Evolutionary conservation across 92 coral and sea anemone genomes (phyloP), one percentile per base, ranked within the genome.

Genomic region (Palythoa grandis): DNA sequence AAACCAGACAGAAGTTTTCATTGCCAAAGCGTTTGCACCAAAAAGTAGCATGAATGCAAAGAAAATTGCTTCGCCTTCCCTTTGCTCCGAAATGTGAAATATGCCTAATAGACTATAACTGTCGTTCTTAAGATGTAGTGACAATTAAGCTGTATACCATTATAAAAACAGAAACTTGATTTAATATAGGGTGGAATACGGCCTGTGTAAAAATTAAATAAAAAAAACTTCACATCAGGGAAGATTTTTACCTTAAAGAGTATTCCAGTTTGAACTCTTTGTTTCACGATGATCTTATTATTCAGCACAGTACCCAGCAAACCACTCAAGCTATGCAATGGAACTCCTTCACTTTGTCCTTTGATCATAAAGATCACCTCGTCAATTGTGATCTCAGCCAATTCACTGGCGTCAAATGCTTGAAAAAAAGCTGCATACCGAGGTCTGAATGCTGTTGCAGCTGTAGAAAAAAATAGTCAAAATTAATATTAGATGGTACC

Each of bases 241-340:
- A n/a, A 43, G 9, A 43, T 43, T 5, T 76, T 54, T 24, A 76
- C 83, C 53, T 78, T 61, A 4, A 54, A 5, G 4, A 78, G 83
- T 47, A 78, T 61, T 78, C 83, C 83, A 38, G 83, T 78, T 61
- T 78, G 70, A n/a, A 78, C 94, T 79, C 95, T 90, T 71, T 93
- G 93, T 72, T 97, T 95, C 23, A 97, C 97, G 65, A 95, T 94
- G 85, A 90, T 90, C 83, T 94, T 97, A 60, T 91, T 91, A 73
- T 93, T 95, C 19, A 97, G 89, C 13, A 90, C 95, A 22, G 99
- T 91, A 0, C 99, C 99, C n/a, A 97, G 85, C 22, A 93, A 96
- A 50, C 99, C 98, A 88, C 99, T 95, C 61, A 97, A 87, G 70
- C 98, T 92, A 83, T 97, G 94, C 72, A 97, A 88, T 35, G 99